Conservation (phyloP, 1,140 invertebrate genomes). For the Aphelenchoides fujianensis region DNA sequence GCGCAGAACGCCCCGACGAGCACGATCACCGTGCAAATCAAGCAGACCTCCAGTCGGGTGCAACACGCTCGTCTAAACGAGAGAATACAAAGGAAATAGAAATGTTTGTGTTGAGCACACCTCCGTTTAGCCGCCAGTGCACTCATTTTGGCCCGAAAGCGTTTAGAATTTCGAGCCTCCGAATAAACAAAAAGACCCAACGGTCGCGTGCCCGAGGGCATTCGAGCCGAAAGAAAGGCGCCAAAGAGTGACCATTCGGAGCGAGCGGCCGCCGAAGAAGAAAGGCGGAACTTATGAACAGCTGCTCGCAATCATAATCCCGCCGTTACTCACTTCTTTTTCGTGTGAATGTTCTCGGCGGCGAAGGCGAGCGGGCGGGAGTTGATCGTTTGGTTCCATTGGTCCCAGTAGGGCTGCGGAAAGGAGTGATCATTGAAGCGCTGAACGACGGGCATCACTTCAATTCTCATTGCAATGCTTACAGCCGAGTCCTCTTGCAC, state of each 20-base stretch:
- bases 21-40: background rate
- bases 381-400: background rate
- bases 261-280: too few species aligned
- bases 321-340: background rate
- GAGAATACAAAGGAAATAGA: too few species aligned
- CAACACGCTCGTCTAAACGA: background rate
- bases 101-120: too few species aligned
- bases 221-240: too few species aligned
- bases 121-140: too few species aligned
- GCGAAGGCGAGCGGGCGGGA: background rate
- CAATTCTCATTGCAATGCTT: background rate
- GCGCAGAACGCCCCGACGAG: slow-evolving; percentile 5
- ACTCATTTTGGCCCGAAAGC: too few species aligned
- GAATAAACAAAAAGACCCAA: background rate
- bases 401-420: background rate
- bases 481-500: background rate
- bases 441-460: too few species aligned
- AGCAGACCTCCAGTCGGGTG: slow-evolving; percentile 20
- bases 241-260: background rate
- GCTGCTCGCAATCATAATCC: background rate
- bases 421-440: too few species aligned
- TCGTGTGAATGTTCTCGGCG: background rate
- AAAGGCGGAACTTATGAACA: background rate
- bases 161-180: too few species aligned
- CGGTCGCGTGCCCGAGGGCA: background rate